Conservation (phyloP, 2,888 invertebrate species). For the Pomacea canaliculata region DNA sequence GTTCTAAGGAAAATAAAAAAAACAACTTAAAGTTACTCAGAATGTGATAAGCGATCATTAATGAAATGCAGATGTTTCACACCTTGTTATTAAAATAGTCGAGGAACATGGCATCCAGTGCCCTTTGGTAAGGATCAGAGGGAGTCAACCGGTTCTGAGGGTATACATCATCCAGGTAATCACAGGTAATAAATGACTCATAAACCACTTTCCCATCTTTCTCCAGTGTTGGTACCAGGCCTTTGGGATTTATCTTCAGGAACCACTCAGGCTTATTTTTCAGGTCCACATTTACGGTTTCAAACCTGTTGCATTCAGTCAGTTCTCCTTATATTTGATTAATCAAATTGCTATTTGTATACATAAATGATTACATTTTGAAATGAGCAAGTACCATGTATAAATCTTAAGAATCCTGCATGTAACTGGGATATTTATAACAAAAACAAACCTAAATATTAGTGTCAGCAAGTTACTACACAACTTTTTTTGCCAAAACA, state of each 20-base stretch:
- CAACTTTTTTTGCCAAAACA: no score
- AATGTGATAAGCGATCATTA: no score
- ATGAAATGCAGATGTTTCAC: not conserved
- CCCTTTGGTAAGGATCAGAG: constrained; percentile 67
- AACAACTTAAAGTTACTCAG: no score
- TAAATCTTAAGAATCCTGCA: no score
- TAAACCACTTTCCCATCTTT: constrained; percentile 72
- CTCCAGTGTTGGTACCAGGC: constrained; percentile 71
- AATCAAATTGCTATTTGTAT: no score
- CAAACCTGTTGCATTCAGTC: constrained; percentile 60
- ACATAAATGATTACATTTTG: no score
- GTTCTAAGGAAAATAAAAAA: no score
- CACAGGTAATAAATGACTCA: constrained; percentile 74
- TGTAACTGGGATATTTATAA: no score
- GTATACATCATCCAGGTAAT: constrained; percentile 75
- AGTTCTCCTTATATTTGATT: no score
- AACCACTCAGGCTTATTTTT: constrained; percentile 73
- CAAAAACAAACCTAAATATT: no score
- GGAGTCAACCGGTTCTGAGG: constrained; percentile 73
- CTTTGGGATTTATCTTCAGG: constrained; percentile 71
- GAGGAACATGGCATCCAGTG: constrained; percentile 55
- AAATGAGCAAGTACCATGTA: no score
- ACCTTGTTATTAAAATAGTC: constrained; percentile 54
- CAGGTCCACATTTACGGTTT: constrained; percentile 73
- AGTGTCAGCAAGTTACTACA: no score